A percentile compares a stretch with the other conserved stretches of the same genome.
These are phyloP conservation scores for Echiichthys vipera DNA, from an alignment of 2,797 vertebrate genomes.

Conservation along the genomic window DNA sequence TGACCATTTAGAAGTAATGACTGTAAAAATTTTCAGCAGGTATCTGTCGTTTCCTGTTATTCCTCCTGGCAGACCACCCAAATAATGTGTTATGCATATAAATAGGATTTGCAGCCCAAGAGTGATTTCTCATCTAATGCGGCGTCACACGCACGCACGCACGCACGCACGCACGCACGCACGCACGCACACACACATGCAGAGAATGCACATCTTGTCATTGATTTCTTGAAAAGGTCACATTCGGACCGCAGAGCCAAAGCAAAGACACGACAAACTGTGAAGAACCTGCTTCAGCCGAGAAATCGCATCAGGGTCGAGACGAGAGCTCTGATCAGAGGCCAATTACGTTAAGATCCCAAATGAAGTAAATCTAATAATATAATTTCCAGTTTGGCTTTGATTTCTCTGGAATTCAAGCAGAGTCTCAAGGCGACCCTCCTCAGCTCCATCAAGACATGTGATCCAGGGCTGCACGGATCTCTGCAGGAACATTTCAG, in stretches of 20 bases:
- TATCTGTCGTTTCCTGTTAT: no score
- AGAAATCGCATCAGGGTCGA: conserved; percentile 49
- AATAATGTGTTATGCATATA: no score
- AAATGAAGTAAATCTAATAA: conserved; percentile 48
- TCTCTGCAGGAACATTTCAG: background rate
- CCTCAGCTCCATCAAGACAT: background rate
- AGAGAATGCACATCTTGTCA: conserved; percentile 9
- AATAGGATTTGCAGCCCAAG: no score
- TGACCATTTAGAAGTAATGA: no score
- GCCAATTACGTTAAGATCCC: conserved; percentile 35
- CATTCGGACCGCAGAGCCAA: conserved; percentile 3
- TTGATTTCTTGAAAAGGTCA: conserved; percentile 49
- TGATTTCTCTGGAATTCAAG: conserved; percentile 18
- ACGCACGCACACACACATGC: no score
- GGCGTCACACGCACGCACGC: background rate
- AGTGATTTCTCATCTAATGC: conserved; percentile 31
- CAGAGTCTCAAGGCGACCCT: background rate
- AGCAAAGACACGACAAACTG: background rate
- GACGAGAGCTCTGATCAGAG: conserved; percentile 32
- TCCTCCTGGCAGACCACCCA: no score
- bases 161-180: no score
- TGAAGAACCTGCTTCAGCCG: conserved; percentile 2
- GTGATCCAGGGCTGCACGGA: background rate
- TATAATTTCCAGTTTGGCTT: conserved; percentile 6
- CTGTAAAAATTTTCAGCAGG: no score